Evolutionary conservation across 2,113 vertebrate genomes (phyloP).

Genomic region (Aspiorhynchus laticeps): DNA sequence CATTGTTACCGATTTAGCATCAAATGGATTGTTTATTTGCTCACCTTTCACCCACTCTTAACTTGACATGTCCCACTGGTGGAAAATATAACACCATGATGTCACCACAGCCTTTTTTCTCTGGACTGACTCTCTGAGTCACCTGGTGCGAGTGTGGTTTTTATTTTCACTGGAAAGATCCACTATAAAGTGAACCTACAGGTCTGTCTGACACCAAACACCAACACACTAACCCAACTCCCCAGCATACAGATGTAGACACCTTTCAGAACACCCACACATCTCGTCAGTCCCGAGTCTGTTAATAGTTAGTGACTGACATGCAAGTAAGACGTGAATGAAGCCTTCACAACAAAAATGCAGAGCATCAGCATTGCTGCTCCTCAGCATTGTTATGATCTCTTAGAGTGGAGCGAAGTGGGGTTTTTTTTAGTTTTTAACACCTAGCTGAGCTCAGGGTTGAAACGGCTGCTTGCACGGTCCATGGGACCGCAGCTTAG

Average conservation of each 20-base stretch:
- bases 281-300: background rate
- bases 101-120: background rate
- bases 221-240: constrained; percentile 32
- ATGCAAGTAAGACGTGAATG: background rate
- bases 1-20: background rate
- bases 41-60: constrained; percentile 44
- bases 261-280: constrained; percentile 30
- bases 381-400: constrained; percentile 24
- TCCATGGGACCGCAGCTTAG: constrained; percentile 73
- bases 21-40: background rate
- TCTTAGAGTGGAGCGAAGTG: constrained; percentile 20
- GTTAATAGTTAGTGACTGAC: background rate
- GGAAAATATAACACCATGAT: constrained; percentile 45
- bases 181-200: constrained; percentile 27
- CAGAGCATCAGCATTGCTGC: constrained; percentile 3
- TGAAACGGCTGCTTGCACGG: constrained; percentile 68
- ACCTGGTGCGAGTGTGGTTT: constrained; percentile 33
- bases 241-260: background rate
- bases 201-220: constrained; percentile 42
- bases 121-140: constrained; percentile 38
- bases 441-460: constrained; percentile 38
- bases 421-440: constrained; percentile 36
- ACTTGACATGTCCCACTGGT: constrained; percentile 20
- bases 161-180: constrained; percentile 52
- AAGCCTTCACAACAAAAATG: constrained; percentile 3